Conservation (phyloP, 1,140 invertebrate genomes). For the Neodiprion virginianus region DNA sequence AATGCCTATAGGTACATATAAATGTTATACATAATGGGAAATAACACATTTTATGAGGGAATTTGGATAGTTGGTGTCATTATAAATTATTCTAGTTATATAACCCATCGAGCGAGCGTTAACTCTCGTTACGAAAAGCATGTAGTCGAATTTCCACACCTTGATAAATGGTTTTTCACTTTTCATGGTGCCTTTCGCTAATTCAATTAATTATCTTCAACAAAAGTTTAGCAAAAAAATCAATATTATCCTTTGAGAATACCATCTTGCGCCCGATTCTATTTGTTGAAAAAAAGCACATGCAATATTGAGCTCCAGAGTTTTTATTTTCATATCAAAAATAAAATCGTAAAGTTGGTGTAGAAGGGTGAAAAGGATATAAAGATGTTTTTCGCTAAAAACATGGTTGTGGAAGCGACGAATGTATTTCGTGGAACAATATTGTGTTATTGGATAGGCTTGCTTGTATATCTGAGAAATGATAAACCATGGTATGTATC, state of each 20-base stretch:
- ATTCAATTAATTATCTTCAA: too few species aligned
- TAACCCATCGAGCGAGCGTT: background rate
- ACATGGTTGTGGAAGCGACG: background rate
- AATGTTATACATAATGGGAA: constrained; percentile 38
- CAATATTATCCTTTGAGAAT: too few species aligned
- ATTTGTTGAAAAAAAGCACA: too few species aligned
- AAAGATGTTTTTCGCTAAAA: too few species aligned
- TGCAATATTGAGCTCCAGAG: too few species aligned
- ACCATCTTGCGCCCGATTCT: too few species aligned
- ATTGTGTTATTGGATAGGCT: background rate
- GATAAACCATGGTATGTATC: constrained; percentile 3
- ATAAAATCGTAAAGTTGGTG: too few species aligned
- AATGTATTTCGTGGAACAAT: constrained; percentile 18
- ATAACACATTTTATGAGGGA: constrained; percentile 29
- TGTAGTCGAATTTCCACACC: too few species aligned
- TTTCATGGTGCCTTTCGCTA: background rate
- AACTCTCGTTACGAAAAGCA: background rate
- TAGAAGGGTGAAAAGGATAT: too few species aligned
- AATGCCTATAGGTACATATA: constrained; percentile 38
- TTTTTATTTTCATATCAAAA: too few species aligned
- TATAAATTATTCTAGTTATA: constrained; percentile 13
- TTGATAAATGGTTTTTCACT: background rate
- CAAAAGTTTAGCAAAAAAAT: too few species aligned
- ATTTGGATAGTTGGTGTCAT: constrained; percentile 14
- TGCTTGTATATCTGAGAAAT: background rate